Evolutionary conservation across 2,113 vertebrate species (phyloP).

Genomic region (Sisor rabdophorus): DNA sequence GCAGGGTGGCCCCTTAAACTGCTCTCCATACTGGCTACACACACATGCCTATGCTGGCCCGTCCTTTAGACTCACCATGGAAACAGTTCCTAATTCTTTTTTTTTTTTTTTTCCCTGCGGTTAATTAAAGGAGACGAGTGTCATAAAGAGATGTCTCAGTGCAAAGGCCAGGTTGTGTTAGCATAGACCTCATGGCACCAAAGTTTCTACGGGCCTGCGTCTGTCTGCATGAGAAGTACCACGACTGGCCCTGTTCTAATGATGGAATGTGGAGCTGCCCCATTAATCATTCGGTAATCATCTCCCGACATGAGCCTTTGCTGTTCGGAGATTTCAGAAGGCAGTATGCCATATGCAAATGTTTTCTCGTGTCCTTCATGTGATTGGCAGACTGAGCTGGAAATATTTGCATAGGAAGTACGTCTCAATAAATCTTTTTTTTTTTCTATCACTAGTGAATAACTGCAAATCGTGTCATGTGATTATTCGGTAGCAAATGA

Average conservation of each 20-base stretch:
- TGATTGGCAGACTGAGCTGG: not conserved
- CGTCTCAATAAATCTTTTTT: not conserved
- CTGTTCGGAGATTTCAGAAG: not conserved
- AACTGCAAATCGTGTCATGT: not conserved
- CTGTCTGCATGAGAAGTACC: not conserved
- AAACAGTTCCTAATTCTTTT: constrained; percentile 32
- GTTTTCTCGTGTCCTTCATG: not conserved
- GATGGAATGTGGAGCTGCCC: not conserved
- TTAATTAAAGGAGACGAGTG: constrained; percentile 44
- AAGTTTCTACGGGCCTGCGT: not conserved
- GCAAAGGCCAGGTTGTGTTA: constrained; percentile 34
- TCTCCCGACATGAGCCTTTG: not conserved
- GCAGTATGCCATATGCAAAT: not conserved
- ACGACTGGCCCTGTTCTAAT: not conserved
- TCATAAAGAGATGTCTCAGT: constrained; percentile 24
- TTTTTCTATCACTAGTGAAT: not conserved
- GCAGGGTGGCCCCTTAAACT: constrained; percentile 12
- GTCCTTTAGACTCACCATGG: constrained; percentile 44
- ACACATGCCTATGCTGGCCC: constrained; percentile 29
- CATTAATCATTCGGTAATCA: not conserved
- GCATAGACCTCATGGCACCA: constrained; percentile 4
- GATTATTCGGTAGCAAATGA: not conserved
- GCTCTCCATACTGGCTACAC: constrained; percentile 17
- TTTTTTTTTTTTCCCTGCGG: constrained; percentile 19
- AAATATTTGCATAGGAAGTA: not conserved